Evolutionary conservation across 2,113 vertebrate species (phyloP), one percentile per base, ranked within the genome.

Genomic region (Menura novaehollandiae): DNA sequence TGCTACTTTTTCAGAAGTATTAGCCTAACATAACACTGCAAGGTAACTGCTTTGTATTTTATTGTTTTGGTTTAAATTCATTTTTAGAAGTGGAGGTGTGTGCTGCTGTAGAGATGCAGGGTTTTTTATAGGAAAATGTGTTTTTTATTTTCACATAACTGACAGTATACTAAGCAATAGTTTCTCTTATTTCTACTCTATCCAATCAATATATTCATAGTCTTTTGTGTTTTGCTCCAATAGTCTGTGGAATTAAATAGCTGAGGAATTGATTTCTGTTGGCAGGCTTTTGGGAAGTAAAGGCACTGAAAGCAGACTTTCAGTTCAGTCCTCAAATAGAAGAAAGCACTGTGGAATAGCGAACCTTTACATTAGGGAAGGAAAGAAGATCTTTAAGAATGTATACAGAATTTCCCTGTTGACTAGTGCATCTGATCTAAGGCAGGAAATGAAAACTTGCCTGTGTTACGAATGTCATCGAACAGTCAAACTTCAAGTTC

Each of bases 381-480:
- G 62, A 78, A 55, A 33, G 52, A 58, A 41, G 28, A 44, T 63
- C 24, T 85, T 85, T 58, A 15, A 27, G 64, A 88, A 74, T 15
- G 15, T 55, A 17, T 72, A 43, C 21, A 88, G 3, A 94, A 83
- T 86, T 93, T 93, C 83, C 60, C 33, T 37, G 13, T 86, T 96
- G 60, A 91, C 51, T 94, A 55, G n/a, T 49, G 35, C 37, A 35
- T 94, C 68, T 59, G 47, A 68, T 84, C 28, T 81, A 56, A 63
- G 76, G 56, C 93, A 91, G 88, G 90, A 92, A 93, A 78, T 89
- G 79, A 84, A 91, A 81, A 64, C 41, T 88, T 73, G 51, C 27
- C 67, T 74, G 43, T 88, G 46, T 93, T 86, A 44, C 0, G 7
- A 86, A 35, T 93, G 75, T 71, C 60, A 41, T 77, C 53, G 79